Evolutionary conservation across 2,797 vertebrate genomes (phyloP).

Genomic region (Ibycter americanus): DNA sequence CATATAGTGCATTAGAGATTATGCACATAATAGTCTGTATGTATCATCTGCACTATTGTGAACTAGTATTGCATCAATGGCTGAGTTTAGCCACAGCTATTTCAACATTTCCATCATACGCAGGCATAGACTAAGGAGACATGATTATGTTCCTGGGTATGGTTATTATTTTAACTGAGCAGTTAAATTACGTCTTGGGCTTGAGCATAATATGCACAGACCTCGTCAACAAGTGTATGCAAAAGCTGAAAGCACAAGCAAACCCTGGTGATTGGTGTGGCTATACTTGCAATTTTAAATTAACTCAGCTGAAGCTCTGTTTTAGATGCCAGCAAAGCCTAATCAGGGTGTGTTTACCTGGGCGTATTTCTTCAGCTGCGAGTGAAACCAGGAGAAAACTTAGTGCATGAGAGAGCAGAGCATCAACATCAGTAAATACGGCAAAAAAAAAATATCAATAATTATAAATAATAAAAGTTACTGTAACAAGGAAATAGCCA

Average conservation of each 20-base stretch:
- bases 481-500: background rate
- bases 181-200: background rate
- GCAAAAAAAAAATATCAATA: background rate
- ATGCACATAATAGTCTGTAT: background rate
- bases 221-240: background rate
- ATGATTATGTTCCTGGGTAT: background rate
- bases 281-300: background rate
- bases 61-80: background rate
- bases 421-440: background rate
- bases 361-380: background rate
- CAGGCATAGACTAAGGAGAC: background rate
- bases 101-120: background rate
- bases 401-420: background rate
- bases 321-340: background rate
- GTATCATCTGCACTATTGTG: too few species aligned
- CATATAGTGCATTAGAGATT: accelerated
- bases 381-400: background rate
- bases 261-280: background rate
- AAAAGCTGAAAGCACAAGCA: background rate
- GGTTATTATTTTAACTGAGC: background rate
- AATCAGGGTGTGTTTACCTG: background rate
- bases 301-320: background rate
- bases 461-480: background rate
- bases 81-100: background rate
- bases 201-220: background rate